Evolutionary conservation across 2,113 vertebrate genomes (phyloP).

Genomic region (Amblyornis subalaris): DNA sequence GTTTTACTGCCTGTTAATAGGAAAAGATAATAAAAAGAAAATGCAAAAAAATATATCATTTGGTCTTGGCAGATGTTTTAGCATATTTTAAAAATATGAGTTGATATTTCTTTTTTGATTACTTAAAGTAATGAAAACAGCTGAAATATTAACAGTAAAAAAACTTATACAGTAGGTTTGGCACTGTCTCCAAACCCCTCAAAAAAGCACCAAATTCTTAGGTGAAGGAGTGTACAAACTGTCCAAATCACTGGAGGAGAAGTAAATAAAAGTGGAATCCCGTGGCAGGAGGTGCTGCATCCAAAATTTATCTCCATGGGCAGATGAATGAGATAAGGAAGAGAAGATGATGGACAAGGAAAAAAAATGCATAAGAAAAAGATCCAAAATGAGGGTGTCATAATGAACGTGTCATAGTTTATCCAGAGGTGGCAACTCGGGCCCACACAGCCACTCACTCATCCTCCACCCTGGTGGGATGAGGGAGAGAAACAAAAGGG

Average conservation of each 20-base stretch:
- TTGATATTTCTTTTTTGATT: not conserved
- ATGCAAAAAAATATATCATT: not conserved
- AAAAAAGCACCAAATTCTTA: not conserved
- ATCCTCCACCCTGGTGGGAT: not conserved
- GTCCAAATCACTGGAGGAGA: not conserved
- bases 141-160: not conserved
- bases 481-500: not conserved
- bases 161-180: not conserved
- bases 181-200: not conserved
- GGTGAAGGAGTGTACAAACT: not conserved
- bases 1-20: conserved; percentile 41
- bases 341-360: not conserved
- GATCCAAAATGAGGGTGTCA: not conserved
- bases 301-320: not conserved
- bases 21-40: conserved; percentile 51
- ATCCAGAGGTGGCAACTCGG: not conserved
- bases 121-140: conserved; percentile 34
- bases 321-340: not conserved
- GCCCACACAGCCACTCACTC: not conserved
- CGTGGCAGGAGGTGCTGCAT: not conserved
- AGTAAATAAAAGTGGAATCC: not conserved
- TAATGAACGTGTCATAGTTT: not conserved
- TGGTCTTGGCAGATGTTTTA: conserved; percentile 15
- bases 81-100: conserved; percentile 9
- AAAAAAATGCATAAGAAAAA: not conserved